Percentiles rank a stretch among this genome's conserved stretches.
These are phyloP conservation scores for Drosophila neocordata DNA, from an alignment of 1,140 invertebrate species.

Conservation along the genomic window DNA sequence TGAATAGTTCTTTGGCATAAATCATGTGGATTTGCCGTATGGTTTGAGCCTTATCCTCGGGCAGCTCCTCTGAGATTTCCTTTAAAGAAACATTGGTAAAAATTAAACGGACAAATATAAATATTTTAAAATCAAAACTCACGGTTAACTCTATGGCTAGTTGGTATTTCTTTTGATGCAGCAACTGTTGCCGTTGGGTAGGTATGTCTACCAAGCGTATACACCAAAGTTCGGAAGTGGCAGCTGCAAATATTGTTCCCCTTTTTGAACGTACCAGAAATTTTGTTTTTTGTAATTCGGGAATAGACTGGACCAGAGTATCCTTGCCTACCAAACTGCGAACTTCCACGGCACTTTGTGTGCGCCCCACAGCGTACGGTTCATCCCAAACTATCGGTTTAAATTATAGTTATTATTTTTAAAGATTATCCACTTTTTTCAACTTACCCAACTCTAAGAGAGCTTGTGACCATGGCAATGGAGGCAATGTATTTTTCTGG, in stretches of 20 bases:
- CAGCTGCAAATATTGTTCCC: conserved; percentile 93
- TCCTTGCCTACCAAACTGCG: conserved; percentile 90
- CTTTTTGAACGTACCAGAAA: conserved; percentile 87
- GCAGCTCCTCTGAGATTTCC: conserved; percentile 92
- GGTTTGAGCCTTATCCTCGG: conserved; percentile 91
- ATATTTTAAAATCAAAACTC: conserved; percentile 75
- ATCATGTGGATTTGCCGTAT: conserved; percentile 94
- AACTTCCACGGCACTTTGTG: conserved; percentile 92
- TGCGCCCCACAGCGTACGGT: conserved; percentile 93
- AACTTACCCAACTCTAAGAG: conserved; percentile 62
- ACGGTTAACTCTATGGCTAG: conserved; percentile 96
- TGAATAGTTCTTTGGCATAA: conserved; percentile 95
- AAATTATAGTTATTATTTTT: background rate
- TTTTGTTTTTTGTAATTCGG: conserved; percentile 87
- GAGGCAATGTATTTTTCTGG: conserved; percentile 48
- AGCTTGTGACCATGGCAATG: conserved; percentile 65
- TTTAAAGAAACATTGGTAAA: conserved; percentile 69
- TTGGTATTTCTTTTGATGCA: conserved; percentile 96
- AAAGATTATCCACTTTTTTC: background rate
- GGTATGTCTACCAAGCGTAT: conserved; percentile 90
- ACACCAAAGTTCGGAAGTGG: conserved; percentile 93
- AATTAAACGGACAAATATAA: background rate
- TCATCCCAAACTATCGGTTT: conserved; percentile 91
- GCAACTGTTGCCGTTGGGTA: conserved; percentile 91
- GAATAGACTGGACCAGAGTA: conserved; percentile 90